phyloP scores from a whole-genome alignment of 2,797 vertebrate genomes.

The Pteronotus mesoamericanus region DNA sequence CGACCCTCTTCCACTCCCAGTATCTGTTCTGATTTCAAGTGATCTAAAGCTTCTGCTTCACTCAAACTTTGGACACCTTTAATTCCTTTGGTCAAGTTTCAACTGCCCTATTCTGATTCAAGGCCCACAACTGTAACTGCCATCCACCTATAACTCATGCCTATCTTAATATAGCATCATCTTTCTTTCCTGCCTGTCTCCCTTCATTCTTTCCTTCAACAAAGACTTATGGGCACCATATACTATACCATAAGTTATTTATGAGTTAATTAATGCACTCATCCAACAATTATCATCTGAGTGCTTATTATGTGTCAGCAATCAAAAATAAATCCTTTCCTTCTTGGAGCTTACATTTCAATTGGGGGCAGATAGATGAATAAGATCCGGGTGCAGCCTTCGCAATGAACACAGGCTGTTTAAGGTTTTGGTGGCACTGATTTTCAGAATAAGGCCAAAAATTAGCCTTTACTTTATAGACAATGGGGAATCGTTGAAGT shows the following conservation, averaged over 20 bases:
- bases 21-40: neutral
- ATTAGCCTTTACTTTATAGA: slow-evolving; percentile 33
- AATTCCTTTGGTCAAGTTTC: neutral
- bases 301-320: neutral
- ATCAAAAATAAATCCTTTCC: neutral
- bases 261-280: neutral
- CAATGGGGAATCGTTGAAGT: neutral
- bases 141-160: too few relatives aligned
- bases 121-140: rapidly evolving
- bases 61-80: neutral
- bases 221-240: neutral
- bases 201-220: neutral
- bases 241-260: neutral
- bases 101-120: neutral
- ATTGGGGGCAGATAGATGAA: neutral
- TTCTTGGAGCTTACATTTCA: neutral
- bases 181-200: neutral
- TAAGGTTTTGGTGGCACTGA: neutral
- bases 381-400: neutral
- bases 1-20: neutral
- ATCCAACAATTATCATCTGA: neutral
- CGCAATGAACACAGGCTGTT: neutral
- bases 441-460: neutral
- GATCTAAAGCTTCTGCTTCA: neutral
- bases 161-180: neutral